These are phyloP conservation scores for Asbolus verrucosus DNA, from an alignment of 1,140 invertebrate genomes.

Conservation along the genomic window DNA sequence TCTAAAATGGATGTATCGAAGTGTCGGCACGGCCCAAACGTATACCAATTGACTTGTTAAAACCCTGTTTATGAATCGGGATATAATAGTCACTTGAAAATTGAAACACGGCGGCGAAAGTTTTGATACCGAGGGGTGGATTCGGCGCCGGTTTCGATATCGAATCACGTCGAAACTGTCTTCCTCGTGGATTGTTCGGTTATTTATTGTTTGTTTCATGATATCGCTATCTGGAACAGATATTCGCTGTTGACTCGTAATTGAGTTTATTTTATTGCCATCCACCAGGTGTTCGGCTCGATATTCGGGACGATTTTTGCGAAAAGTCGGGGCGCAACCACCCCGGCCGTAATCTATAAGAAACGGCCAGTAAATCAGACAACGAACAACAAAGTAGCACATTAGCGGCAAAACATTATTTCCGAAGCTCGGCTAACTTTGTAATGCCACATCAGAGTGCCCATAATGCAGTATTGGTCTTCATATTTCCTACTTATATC, in stretches of 20 bases:
- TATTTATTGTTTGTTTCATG: constrained; percentile 37
- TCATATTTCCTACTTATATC: constrained; percentile 52
- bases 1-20: constrained; percentile 16
- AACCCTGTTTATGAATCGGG: constrained; percentile 35
- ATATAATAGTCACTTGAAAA: constrained; percentile 34
- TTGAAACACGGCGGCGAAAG: constrained; percentile 18
- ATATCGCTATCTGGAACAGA: constrained; percentile 36
- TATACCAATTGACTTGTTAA: constrained; percentile 36
- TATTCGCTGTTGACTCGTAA: constrained; percentile 37
- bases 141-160: background rate
- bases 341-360: constrained; percentile 23
- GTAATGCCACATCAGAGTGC: constrained; percentile 43
- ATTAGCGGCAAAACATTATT: constrained; percentile 47
- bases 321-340: background rate
- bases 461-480: constrained; percentile 49
- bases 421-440: constrained; percentile 43
- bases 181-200: constrained; percentile 24
- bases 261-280: constrained; percentile 33
- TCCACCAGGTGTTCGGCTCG: constrained; percentile 30
- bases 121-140: constrained; percentile 4
- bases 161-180: constrained; percentile 21
- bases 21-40: constrained; percentile 19
- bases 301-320: too few relatives aligned
- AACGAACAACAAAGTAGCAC: constrained; percentile 47
- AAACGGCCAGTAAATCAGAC: constrained; percentile 44